These are phyloP conservation scores for Pterocles burchelli DNA, from an alignment of 2,113 vertebrate species.

Conservation along the genomic window DNA sequence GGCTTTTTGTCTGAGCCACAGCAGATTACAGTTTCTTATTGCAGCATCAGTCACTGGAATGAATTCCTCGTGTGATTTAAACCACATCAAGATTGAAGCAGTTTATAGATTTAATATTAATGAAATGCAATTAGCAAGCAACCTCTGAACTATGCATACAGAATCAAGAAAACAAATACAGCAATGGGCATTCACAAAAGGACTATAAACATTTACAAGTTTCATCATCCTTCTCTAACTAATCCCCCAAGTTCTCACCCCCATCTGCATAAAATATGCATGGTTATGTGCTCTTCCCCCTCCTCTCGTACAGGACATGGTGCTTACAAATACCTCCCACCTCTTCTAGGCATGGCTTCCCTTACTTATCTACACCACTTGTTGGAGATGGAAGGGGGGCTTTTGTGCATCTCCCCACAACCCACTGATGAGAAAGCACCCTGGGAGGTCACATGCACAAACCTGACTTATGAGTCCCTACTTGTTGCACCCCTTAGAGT, in stretches of 20 bases:
- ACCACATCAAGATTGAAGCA: neutral
- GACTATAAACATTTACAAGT: neutral
- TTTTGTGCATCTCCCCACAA: neutral
- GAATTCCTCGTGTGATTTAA: neutral
- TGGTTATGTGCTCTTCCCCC: neutral
- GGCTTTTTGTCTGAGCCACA: neutral
- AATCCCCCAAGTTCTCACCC: neutral
- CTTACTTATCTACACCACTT: neutral
- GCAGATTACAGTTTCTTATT: neutral
- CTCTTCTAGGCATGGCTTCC: neutral
- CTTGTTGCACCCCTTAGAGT: neutral
- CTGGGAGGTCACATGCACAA: accelerated
- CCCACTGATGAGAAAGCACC: neutral
- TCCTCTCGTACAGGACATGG: neutral
- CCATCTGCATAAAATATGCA: neutral
- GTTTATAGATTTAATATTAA: neutral
- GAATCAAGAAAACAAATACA: neutral
- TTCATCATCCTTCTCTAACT: neutral
- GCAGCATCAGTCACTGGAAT: neutral
- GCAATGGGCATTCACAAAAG: neutral
- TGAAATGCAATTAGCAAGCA: neutral
- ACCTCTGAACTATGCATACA: neutral
- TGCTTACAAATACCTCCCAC: neutral
- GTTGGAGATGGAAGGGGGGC: neutral
- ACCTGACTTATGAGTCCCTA: neutral